Evolutionary conservation across 2,797 vertebrate species (phyloP).

Genomic region (Catamblyrhynchus diadema): DNA sequence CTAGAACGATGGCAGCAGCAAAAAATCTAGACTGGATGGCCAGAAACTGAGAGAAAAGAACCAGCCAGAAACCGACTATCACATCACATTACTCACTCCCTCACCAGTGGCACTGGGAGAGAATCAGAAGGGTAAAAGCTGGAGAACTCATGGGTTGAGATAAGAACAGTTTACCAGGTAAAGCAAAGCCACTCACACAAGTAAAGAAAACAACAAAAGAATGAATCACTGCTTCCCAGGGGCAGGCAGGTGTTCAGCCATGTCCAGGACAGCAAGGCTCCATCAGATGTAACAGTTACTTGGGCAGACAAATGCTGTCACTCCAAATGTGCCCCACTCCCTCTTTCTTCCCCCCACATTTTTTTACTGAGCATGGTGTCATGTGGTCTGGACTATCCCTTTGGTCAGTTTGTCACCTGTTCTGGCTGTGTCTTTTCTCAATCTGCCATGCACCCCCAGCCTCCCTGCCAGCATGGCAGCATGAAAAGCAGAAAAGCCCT

Average conservation of each 20-base stretch:
- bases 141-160: neutral
- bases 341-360: neutral
- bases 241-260: neutral
- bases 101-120: neutral
- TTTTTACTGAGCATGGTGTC: neutral
- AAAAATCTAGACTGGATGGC: neutral
- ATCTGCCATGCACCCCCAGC: neutral
- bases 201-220: neutral
- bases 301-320: neutral
- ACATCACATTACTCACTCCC: neutral
- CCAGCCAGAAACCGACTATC: neutral
- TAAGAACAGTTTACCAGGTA: neutral
- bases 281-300: neutral
- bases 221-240: neutral
- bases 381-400: neutral
- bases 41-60: neutral
- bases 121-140: neutral
- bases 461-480: neutral
- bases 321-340: neutral
- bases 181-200: neutral
- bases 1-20: neutral
- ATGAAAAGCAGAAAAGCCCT: neutral
- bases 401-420: neutral
- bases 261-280: neutral
- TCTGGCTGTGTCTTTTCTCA: neutral